Percentiles rank a stretch among this genome's conserved stretches.
Evolutionary conservation across 2,888 invertebrate genomes (phyloP).

Genomic region (Arctia plantaginis): DNA sequence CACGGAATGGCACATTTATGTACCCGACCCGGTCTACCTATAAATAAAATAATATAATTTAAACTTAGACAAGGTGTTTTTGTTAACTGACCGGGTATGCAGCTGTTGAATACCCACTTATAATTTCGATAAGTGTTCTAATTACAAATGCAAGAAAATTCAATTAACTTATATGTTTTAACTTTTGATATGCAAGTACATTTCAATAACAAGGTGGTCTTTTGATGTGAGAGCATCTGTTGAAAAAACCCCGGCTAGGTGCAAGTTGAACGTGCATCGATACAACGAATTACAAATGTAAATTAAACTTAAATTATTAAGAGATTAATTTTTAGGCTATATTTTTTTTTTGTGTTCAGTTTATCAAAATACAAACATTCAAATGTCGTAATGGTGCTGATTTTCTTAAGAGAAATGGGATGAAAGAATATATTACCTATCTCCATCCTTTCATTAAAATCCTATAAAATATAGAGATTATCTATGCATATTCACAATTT

Average conservation of each 20-base stretch:
- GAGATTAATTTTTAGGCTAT: too few species aligned
- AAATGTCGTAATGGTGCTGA: too few species aligned
- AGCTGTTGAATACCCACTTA: not conserved
- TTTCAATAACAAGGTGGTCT: not conserved
- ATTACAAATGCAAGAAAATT: not conserved
- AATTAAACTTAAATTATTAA: not conserved
- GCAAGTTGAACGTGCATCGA: too few species aligned
- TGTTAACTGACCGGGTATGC: not conserved
- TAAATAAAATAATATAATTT: not conserved
- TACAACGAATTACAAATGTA: not conserved
- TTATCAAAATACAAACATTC: too few species aligned
- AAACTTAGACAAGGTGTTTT: not conserved
- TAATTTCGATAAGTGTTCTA: not conserved
- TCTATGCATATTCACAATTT: too few species aligned
- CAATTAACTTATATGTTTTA: not conserved
- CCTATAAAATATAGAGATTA: too few species aligned
- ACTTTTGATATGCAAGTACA: not conserved
- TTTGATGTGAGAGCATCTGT: not conserved
- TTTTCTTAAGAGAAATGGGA: too few species aligned
- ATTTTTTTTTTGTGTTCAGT: too few species aligned
- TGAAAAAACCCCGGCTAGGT: not conserved
- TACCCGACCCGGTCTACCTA: too few species aligned
- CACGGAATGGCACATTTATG: too few species aligned
- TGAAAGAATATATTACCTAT: too few species aligned
- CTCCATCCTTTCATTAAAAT: too few species aligned